Conservation (phyloP, 37 sponge, comb jelly and placozoan species). For the Oopsacas minuta region DNA sequence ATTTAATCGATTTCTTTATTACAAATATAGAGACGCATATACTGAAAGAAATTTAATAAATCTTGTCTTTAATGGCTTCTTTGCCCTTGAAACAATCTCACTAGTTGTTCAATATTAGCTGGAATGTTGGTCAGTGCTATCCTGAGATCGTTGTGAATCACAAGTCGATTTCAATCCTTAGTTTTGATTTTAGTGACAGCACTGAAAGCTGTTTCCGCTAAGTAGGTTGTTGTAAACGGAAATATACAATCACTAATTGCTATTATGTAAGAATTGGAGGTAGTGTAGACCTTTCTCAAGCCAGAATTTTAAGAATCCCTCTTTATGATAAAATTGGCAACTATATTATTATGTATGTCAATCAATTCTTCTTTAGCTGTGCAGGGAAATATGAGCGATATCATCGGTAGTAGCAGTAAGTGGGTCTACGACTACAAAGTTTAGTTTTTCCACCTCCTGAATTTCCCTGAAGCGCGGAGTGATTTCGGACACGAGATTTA, state of each 20-base stretch:
- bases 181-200: background rate
- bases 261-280: conserved; percentile 2
- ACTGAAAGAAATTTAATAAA: background rate
- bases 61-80: background rate
- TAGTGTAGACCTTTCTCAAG: conserved; percentile 1
- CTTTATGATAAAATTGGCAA: background rate
- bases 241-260: conserved; percentile 2
- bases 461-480: conserved; percentile 9
- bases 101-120: background rate
- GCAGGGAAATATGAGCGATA: background rate
- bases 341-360: conserved; percentile 4
- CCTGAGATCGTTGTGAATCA: conserved; percentile 14
- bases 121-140: conserved; percentile 6
- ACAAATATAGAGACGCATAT: background rate
- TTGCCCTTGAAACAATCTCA: background rate
- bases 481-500: background rate
- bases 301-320: conserved; percentile 5
- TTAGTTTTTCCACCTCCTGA: background rate
- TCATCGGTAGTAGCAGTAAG: background rate
- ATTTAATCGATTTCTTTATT: background rate
- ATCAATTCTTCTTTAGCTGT: conserved; percentile 17
- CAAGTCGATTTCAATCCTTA: conserved; percentile 12
- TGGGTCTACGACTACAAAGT: conserved; percentile 1
- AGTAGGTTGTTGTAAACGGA: conserved; percentile 1
- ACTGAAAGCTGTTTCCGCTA: conserved; percentile 20